Evolutionary conservation across 2,797 vertebrate genomes (phyloP).

Genomic region (Coendou prehensilis): DNA sequence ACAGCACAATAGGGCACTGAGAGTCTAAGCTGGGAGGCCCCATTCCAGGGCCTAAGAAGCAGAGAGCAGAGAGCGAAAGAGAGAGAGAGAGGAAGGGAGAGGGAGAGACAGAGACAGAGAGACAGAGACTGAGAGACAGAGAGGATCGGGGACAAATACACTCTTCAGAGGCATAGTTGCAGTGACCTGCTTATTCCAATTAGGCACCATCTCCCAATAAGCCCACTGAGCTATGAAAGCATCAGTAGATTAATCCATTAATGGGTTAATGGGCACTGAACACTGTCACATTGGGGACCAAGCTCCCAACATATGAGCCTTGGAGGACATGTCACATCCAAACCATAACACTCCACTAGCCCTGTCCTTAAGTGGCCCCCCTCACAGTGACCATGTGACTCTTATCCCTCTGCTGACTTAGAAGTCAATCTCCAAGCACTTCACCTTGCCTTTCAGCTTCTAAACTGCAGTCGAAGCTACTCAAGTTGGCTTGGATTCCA

Average conservation of each 20-base stretch:
- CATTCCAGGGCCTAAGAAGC: not conserved
- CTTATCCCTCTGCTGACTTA: not conserved
- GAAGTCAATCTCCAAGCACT: not conserved
- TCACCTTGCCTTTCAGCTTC: slow-evolving; percentile 57
- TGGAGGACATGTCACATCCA: not conserved
- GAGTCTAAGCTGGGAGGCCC: not conserved
- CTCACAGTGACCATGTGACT: accelerated
- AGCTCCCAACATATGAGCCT: not conserved
- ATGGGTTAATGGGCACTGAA: not conserved
- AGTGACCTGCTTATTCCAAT: not conserved
- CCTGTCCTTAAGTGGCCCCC: not conserved
- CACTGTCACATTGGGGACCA: not conserved
- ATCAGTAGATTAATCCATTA: not conserved
- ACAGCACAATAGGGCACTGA: not conserved
- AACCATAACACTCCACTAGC: not conserved
- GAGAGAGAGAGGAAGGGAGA: not conserved
- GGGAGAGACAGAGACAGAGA: not conserved
- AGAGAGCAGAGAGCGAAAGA: not conserved
- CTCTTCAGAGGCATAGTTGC: not conserved
- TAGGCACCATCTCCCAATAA: not conserved
- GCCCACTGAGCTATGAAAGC: not conserved
- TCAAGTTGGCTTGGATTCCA: not conserved
- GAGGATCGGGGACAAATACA: not conserved
- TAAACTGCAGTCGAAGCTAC: slow-evolving; percentile 73
- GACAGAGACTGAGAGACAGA: not conserved